Evolutionary conservation across 2,888 invertebrate species (phyloP), one percentile per base, ranked within the genome.

Genomic region (Taphrorychus bicolor): DNA sequence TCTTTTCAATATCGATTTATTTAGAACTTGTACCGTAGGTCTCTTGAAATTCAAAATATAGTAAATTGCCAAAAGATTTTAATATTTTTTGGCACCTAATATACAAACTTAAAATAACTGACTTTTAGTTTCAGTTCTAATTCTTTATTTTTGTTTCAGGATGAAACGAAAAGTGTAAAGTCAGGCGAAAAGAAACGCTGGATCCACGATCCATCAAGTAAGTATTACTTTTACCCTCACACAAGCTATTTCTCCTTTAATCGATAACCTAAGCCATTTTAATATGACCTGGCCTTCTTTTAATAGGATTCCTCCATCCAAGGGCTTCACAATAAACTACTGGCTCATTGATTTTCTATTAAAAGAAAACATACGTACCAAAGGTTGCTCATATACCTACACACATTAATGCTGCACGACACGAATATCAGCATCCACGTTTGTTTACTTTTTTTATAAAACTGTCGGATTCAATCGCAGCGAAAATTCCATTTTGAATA

Each of bases 151-250:
- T 76, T 74, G 70, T 82, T 83, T 22, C 80, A 84, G 85, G 87
- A 87, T 74, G 86, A 86, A 68, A 82, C 83, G 63, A 84, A 84
- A 76, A 78, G 82, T 63, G 79, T 81, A 76, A 85, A 86, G 80
- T 81, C 83, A 32, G 86, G 87, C 51, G 90, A 90, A 75, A 89
- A 88, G 81, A 91, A 91, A 77, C 85, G 87, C 76, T 91, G 91
- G 91, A 90, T 91, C 78, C 90, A 90, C 77, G 91, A 91, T 81
- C 91, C 91, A 23, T 88, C 89, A 80, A 91, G 91, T 91, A 81
- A 90, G 90, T 73, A 45, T 45, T 32, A 1, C 32, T 3, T 9
- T 32, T 7, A 9, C 7, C 32, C 11, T 32, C 7, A 32, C n/a
- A n/a, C n/a, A n/a, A n/a, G n/a, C n/a, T n/a, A n/a, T n/a, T n/a